Conservation (phyloP, 2,113 vertebrate species). For the Actenoides lindsayi region DNA sequence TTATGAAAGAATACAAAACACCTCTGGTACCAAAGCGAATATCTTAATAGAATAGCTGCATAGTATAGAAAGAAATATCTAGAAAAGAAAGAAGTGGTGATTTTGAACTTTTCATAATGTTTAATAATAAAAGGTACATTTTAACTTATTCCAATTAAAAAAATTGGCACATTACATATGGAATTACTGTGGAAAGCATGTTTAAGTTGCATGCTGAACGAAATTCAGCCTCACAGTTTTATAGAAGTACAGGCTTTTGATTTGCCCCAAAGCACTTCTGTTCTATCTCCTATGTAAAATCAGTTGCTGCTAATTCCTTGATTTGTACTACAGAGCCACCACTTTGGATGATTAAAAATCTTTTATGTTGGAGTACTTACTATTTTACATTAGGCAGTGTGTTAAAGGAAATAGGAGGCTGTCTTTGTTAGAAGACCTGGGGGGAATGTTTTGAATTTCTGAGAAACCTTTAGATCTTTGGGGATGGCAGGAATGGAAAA, state of each 20-base stretch:
- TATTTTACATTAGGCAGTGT: slow-evolving; percentile 25
- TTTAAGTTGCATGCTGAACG: background rate
- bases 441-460: slow-evolving; percentile 5
- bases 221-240: background rate
- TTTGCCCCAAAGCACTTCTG: slow-evolving; percentile 35
- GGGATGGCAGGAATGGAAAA: background rate
- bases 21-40: background rate
- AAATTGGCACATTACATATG: background rate
- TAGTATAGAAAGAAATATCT: background rate
- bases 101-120: background rate
- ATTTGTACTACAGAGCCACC: slow-evolving; percentile 45
- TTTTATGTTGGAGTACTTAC: slow-evolving; percentile 14
- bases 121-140: background rate
- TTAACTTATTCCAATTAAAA: background rate
- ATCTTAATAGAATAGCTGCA: background rate
- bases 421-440: background rate
- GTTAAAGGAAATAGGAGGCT: slow-evolving; percentile 26
- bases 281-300: slow-evolving; percentile 34
- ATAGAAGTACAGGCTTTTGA: slow-evolving; percentile 16
- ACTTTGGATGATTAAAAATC: slow-evolving; percentile 38
- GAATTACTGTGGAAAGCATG: slow-evolving; percentile 2
- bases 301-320: slow-evolving; percentile 40
- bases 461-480: slow-evolving; percentile 26
- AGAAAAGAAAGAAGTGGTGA: background rate
- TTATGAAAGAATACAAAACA: background rate